Conservation (phyloP, 2,113 vertebrate genomes). For the Harpagus bidentatus region DNA sequence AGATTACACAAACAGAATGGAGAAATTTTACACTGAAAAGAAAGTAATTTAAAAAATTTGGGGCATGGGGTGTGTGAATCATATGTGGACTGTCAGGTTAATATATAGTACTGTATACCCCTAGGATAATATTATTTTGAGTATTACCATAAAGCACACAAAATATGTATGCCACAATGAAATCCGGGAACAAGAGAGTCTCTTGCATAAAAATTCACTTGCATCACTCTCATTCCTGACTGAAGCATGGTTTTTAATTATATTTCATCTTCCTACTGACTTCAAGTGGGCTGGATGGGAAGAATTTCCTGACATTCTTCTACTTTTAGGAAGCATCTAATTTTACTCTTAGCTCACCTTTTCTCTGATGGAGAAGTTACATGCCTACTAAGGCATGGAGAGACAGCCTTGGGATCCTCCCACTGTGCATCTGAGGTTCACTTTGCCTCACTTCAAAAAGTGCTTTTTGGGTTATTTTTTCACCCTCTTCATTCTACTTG, state of each 20-base stretch:
- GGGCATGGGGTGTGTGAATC: not conserved
- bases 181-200: not conserved
- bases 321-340: not conserved
- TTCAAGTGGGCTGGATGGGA: not conserved
- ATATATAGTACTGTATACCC: not conserved
- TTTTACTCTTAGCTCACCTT: not conserved
- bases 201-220: not conserved
- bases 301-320: not conserved
- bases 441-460: not conserved
- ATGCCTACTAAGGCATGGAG: not conserved
- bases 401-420: not conserved
- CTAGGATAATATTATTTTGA: not conserved
- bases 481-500: not conserved
- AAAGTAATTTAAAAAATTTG: not conserved
- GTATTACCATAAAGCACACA: not conserved
- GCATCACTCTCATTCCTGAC: not conserved
- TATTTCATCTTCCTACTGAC: not conserved
- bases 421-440: not conserved
- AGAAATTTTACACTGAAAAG: not conserved
- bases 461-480: not conserved
- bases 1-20: not conserved
- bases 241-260: not conserved
- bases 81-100: not conserved
- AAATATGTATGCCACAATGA: not conserved
- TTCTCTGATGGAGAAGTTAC: not conserved